These are phyloP conservation scores for Alviniconcha strummeri DNA, from an alignment of 2,888 invertebrate genomes.

Conservation along the genomic window DNA sequence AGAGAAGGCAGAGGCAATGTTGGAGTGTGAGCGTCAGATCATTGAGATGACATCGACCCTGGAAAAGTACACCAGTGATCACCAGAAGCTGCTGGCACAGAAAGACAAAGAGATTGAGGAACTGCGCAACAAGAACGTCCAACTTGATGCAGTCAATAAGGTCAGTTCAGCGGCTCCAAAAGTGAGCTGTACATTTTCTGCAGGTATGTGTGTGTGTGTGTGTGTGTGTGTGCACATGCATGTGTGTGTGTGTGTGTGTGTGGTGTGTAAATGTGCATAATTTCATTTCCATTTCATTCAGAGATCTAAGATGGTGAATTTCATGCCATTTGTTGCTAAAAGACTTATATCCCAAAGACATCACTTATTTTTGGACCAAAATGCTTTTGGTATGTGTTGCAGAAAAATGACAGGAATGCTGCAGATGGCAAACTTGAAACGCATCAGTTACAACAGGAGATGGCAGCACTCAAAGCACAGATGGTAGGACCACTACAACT, in stretches of 20 bases:
- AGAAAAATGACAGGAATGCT: conserved; percentile 18
- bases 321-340: too few species aligned
- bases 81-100: conserved; percentile 54
- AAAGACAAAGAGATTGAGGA: conserved; percentile 61
- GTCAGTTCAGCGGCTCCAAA: background rate
- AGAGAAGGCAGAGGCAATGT: conserved; percentile 52
- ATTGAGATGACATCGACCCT: conserved; percentile 64
- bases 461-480: conserved; percentile 6
- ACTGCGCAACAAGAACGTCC: conserved; percentile 2
- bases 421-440: conserved; percentile 15
- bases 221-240: too few species aligned
- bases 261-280: too few species aligned
- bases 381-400: background rate
- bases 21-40: conserved; percentile 58
- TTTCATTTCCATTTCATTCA: too few species aligned
- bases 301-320: too few species aligned
- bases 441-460: conserved; percentile 20
- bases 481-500: background rate
- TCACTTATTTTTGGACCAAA: too few species aligned
- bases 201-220: too few species aligned
- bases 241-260: too few species aligned
- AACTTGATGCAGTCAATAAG: conserved; percentile 5
- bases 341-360: too few species aligned
- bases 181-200: background rate
- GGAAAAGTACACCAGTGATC: conserved; percentile 63